Percentiles rank a stretch among this genome's conserved stretches.
These are phyloP conservation scores for Heliconius himera DNA, from an alignment of 1,140 invertebrate species.

Conservation along the genomic window DNA sequence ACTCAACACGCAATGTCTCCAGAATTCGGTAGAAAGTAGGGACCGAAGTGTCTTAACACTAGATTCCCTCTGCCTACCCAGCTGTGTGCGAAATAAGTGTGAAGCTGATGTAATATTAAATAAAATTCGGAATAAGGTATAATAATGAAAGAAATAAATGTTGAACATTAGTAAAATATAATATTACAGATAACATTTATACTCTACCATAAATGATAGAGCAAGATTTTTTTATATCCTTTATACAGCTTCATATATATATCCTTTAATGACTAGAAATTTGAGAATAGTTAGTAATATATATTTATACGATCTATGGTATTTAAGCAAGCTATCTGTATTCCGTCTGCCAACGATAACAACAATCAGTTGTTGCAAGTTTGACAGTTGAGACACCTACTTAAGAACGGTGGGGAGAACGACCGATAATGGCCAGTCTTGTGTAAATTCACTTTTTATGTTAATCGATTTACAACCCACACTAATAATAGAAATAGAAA, in stretches of 20 bases:
- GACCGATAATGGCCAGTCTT: slow-evolving; percentile 63
- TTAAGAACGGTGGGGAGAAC: slow-evolving; percentile 59
- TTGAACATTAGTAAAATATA: no score
- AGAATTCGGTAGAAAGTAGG: no score
- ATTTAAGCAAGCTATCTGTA: neutral
- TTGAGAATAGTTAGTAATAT: no score
- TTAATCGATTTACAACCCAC: neutral
- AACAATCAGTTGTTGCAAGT: slow-evolving; percentile 48
- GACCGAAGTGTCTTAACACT: no score
- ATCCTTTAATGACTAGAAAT: no score
- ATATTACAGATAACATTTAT: neutral
- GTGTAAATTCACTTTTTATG: neutral
- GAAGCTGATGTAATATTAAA: no score
- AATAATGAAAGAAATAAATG: no score
- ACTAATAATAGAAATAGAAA: neutral
- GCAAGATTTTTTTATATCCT: neutral
- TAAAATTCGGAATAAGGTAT: no score
- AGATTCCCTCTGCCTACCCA: no score
- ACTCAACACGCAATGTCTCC: no score
- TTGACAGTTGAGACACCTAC: slow-evolving; percentile 44
- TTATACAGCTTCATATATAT: no score
- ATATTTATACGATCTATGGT: neutral
- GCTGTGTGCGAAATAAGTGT: no score
- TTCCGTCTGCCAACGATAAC: slow-evolving; percentile 48
- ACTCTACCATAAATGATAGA: neutral